phyloP scores from a whole-genome alignment of 2,113 vertebrate species.

The Hippocampus mohnikei region DNA sequence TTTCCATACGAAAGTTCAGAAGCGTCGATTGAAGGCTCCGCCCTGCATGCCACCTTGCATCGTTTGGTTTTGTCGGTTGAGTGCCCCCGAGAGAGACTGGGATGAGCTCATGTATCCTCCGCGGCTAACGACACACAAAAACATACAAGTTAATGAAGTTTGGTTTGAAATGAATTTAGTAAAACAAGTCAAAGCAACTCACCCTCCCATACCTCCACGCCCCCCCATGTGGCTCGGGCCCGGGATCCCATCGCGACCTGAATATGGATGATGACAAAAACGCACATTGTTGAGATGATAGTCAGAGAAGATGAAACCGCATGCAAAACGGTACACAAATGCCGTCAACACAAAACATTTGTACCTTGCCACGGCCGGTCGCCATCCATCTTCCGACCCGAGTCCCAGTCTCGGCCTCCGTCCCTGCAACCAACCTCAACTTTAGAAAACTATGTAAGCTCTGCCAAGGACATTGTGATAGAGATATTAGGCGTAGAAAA shows the following conservation, averaged over 20 bases:
- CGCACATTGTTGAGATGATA: not conserved
- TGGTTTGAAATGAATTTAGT: not conserved
- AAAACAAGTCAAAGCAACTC: conserved; percentile 24
- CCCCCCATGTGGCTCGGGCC: conserved; percentile 75
- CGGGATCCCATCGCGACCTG: conserved; percentile 79
- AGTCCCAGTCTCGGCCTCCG: conserved; percentile 85
- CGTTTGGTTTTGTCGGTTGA: conserved; percentile 75
- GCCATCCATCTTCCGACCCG: conserved; percentile 81
- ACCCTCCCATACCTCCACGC: conserved; percentile 83
- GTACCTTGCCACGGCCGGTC: conserved; percentile 81
- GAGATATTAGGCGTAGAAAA: too few species aligned
- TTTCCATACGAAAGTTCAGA: conserved; percentile 46
- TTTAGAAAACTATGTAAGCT: not conserved
- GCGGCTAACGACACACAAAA: conserved; percentile 54
- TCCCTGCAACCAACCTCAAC: conserved; percentile 45
- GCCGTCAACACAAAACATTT: not conserved
- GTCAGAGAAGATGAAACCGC: not conserved
- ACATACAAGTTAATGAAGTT: not conserved
- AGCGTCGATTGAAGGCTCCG: conserved; percentile 76
- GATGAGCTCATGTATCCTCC: conserved; percentile 80
- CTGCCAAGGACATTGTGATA: not conserved
- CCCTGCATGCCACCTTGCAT: conserved; percentile 77
- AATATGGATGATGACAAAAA: not conserved
- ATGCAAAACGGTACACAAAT: too few species aligned
- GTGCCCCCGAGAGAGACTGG: conserved; percentile 71